Evolutionary conservation across 2,888 invertebrate genomes (phyloP), one percentile per base, ranked within the genome.

Genomic region (Parthenolecanium corni): DNA sequence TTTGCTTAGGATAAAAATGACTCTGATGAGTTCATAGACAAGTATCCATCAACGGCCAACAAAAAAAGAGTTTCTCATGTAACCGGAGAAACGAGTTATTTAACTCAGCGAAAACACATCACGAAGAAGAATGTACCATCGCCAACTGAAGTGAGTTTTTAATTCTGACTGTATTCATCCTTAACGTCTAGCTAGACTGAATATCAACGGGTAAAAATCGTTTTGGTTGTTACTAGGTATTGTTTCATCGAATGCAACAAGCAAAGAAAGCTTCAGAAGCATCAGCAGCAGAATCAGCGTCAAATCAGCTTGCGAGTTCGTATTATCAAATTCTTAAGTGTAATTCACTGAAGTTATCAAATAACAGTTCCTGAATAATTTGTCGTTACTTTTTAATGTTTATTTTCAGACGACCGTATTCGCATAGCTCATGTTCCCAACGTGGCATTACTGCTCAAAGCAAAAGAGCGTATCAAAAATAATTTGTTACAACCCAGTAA

Each of bases 351-450:
- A 3, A 42, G 44, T 42, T 14, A 14, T 18, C 18, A 42, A 9
- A 11, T 42, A 6, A 6, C 44, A 42, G 4, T 42, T 42, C n/a
- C n/a, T n/a, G n/a, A 31, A 31, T 31, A 18, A 6, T 42, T 18
- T 38, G 38, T 18, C 44, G n/a, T 42, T 5, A 9, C 44, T 4
- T 42, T n/a, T 16, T 14, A 14, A 42, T 42, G 44, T 4, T 5
- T 42, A 42, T 42, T 42, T 42, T 42, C 47, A 61, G 61, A 14
- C 38, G 61, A 61, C 23, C 46, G 40, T 16, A 21, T 61, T 4
- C 61, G 61, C 14, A 61, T 61, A 21, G 49, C 61, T n/a, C 61
- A 61, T 23, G 61, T 61, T 36, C 61, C 61, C 3, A 61, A 61
- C 18, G 61, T 61, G 0, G 61, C 61, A 1, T 51, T 61, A 12